phyloP scores from a whole-genome alignment of 2,113 vertebrate genomes.

The Pterocles gutturalis region DNA sequence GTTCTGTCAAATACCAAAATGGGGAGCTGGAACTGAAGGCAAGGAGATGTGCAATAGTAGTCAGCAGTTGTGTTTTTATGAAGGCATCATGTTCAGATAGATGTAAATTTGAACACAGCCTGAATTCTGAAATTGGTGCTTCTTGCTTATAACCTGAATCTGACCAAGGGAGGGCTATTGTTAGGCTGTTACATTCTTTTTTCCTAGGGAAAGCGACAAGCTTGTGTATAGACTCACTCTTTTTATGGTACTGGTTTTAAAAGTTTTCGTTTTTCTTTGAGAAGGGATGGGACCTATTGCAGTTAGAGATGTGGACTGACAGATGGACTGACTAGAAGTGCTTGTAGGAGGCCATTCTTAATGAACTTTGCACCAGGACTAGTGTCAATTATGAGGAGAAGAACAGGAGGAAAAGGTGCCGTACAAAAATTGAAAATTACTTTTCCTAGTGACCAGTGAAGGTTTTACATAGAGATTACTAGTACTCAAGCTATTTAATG shows the following conservation, averaged over 20 bases:
- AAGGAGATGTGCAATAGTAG: not conserved
- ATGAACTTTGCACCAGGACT: not conserved
- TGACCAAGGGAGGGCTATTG: not conserved
- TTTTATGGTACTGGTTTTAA: not conserved
- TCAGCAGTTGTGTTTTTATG: conserved; percentile 8
- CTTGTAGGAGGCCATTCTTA: not conserved
- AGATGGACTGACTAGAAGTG: not conserved
- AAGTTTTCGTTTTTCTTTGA: not conserved
- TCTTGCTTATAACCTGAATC: not conserved
- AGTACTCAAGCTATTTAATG: not conserved
- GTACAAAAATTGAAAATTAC: not conserved
- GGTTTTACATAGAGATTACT: not conserved
- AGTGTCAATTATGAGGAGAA: not conserved
- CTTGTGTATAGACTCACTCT: not conserved
- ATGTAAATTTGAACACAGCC: not conserved
- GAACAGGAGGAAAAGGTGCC: not conserved
- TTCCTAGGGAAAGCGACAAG: not conserved
- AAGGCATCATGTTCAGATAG: not conserved
- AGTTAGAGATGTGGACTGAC: not conserved
- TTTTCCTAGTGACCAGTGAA: not conserved
- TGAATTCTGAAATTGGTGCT: not conserved
- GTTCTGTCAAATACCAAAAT: not conserved
- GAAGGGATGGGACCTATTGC: not conserved
- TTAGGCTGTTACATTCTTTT: not conserved
- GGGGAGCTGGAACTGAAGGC: not conserved